phyloP scores from a whole-genome alignment of 2,888 invertebrate genomes.

The Xanthorhoe designata region DNA sequence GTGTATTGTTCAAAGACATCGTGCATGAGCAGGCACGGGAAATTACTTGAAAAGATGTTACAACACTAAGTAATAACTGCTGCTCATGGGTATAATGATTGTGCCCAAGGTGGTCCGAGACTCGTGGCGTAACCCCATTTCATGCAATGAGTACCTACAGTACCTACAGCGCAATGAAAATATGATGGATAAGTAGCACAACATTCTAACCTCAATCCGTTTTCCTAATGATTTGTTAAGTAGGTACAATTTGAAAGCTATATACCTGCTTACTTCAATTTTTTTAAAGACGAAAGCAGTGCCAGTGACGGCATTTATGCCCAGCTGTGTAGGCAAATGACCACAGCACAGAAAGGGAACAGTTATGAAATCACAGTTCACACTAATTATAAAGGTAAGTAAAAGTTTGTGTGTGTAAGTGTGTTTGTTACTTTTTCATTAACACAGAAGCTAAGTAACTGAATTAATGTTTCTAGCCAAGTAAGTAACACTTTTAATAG shows the following conservation, averaged over 20 bases:
- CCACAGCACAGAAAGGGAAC: no score
- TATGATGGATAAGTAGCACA: conserved; percentile 42
- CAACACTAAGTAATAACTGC: conserved; percentile 68
- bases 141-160: conserved; percentile 52
- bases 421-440: no score
- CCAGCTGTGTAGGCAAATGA: no score
- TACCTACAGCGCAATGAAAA: conserved; percentile 34
- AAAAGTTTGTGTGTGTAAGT: no score
- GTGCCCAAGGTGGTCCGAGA: conserved; percentile 65
- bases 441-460: no score
- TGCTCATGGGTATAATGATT: conserved; percentile 63
- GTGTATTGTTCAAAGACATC: not conserved
- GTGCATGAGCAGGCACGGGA: conserved; percentile 31
- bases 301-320: not conserved
- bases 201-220: conserved; percentile 74
- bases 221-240: conserved; percentile 53
- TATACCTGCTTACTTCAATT: no score
- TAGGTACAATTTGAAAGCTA: not conserved
- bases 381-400: no score
- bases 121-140: conserved; percentile 64
- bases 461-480: no score
- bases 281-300: not conserved
- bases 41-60: conserved; percentile 58
- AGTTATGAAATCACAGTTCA: no score
- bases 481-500: no score